Base-by-base conservation (phyloP, 53 echinoderm and acorn worm genomes). In the Stichopus horrens region DNA sequence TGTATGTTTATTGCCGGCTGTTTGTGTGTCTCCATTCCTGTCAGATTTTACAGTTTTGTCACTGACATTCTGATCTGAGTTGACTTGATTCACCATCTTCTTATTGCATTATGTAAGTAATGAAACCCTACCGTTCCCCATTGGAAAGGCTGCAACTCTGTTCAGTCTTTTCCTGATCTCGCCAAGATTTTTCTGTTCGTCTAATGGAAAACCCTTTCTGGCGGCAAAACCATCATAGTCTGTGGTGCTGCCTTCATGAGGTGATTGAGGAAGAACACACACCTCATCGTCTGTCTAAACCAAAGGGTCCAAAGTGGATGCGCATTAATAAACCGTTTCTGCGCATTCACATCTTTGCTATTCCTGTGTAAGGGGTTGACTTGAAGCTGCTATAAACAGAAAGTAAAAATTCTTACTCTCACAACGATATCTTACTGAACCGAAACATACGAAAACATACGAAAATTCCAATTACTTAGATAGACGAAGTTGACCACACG, bases 271-370 rank as follows among this genome's bases (percentile, higher is more conserved):
- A 90, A 91, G 76, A 92, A 91, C 51, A 91, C 91, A 11, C 91
- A 90, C 95, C 91, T 93, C 91, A 93, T 23, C 93, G 92, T n/a
- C 92, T 67, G 71, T 95, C 90, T 14, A 95, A 68, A 37, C 20
- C 93, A 79, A 93, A 95, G 83, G 90, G 91, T 68, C 90, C 56
- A 88, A 10, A 86, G 13, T 66, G 53, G 86, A 88, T 83, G 23
- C 78, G 79, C 58, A 9, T 89, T 83, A 11, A 90, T 84, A 85
- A 89, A 90, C 58, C 77, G 67, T 77, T 85, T 58, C 83, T 82
- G 66, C 22, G 20, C 76, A 19, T 83, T 52, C 19, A 23, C 6
- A 54, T 87, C 88, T 54, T 88, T 86, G 77, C 14, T 18, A 76
- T 56, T 92, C 90, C 73, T 90, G 76, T 73, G 90, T 68, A 9